Conservation (phyloP, 2,888 invertebrate species). For the Erpobdella octoculata region DNA sequence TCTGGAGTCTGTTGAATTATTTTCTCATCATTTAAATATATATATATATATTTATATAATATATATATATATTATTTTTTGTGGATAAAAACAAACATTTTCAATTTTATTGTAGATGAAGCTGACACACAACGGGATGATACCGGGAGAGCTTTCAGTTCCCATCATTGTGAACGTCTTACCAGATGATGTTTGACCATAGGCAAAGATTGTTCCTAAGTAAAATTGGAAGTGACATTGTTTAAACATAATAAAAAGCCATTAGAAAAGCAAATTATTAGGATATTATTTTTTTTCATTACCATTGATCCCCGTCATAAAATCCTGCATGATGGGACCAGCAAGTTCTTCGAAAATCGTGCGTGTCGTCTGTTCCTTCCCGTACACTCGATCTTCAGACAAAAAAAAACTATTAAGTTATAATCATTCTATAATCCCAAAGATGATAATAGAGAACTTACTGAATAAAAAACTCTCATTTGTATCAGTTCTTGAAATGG, state of each 20-base stretch:
- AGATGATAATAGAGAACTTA: not conserved
- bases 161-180: conserved; percentile 57
- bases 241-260: not conserved
- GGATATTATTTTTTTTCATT: not conserved
- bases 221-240: not conserved
- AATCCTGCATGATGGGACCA: conserved; percentile 40
- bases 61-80: not conserved
- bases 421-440: not conserved
- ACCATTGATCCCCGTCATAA: conserved; percentile 47
- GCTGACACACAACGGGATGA: conserved; percentile 66
- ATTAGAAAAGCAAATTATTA: not conserved
- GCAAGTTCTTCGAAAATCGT: conserved; percentile 45
- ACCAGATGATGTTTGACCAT: conserved; percentile 83
- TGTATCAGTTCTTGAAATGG: not conserved
- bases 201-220: conserved; percentile 79
- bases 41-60: not conserved
- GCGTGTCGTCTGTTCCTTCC: conserved; percentile 40
- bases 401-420: not conserved
- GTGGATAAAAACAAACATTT: conserved; percentile 40
- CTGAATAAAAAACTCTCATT: conserved; percentile 15
- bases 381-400: conserved; percentile 46
- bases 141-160: conserved; percentile 62
- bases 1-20: conserved; percentile 47
- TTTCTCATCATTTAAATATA: not conserved
- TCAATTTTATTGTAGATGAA: conserved; percentile 50